phyloP scores from a whole-genome alignment of 2,797 vertebrate species.

The Halcyon badia region DNA sequence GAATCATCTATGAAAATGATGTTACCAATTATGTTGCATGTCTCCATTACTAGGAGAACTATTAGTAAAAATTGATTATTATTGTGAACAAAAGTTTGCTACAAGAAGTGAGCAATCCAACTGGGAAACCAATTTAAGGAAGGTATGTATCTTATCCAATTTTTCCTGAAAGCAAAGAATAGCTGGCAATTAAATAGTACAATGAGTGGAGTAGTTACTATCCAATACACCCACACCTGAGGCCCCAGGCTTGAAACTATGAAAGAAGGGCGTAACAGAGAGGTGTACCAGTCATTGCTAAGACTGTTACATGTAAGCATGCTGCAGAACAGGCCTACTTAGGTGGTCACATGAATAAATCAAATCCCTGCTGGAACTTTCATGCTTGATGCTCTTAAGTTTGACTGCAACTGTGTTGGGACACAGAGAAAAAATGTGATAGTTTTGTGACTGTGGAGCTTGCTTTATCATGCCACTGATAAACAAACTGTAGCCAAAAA shows the following conservation, averaged over 20 bases:
- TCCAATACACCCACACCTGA: not conserved
- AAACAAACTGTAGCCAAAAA: not conserved
- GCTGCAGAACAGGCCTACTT: not conserved
- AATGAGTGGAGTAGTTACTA: not conserved
- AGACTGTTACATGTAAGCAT: not conserved
- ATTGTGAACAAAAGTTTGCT: not conserved
- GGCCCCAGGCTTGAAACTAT: not conserved
- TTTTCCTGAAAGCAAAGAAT: not conserved
- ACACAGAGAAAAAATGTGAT: not conserved
- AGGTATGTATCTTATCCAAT: not conserved
- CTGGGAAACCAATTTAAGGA: not conserved
- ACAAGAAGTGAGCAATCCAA: not conserved
- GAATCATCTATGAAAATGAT: not conserved
- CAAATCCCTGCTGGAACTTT: not conserved
- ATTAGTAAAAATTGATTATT: not conserved
- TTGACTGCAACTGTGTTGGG: not conserved
- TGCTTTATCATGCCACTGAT: not conserved
- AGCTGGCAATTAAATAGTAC: not conserved
- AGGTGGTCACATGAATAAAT: not conserved
- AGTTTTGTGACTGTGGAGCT: not conserved
- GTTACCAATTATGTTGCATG: not conserved
- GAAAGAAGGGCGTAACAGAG: not conserved
- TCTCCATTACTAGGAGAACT: not conserved
- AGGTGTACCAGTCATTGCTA: not conserved
- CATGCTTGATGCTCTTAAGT: not conserved